A percentile compares a stretch with the other conserved stretches of the same genome.
Evolutionary conservation across 2,113 vertebrate genomes (phyloP).

Genomic region (Anhinga rufa): DNA sequence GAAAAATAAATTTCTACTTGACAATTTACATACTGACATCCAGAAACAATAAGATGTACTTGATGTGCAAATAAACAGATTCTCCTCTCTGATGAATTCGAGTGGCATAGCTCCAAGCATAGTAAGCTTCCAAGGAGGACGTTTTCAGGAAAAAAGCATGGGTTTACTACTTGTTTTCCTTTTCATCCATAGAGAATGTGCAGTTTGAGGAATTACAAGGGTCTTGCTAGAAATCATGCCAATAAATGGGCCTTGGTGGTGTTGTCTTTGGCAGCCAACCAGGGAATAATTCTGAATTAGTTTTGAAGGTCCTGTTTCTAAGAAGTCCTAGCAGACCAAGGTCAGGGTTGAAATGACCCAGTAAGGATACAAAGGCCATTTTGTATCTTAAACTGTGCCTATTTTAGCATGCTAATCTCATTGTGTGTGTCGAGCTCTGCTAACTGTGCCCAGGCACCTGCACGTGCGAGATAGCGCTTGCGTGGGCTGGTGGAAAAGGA

Average conservation of each 20-base stretch:
- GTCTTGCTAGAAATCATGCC: background rate
- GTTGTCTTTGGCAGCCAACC: slow-evolving; percentile 9
- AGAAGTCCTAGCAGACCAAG: background rate
- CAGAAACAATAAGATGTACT: slow-evolving; percentile 32
- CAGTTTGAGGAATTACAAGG: background rate
- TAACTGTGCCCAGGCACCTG: background rate
- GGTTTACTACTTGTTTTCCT: background rate
- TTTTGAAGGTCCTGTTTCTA: background rate
- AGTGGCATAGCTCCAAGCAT: background rate
- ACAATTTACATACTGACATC: slow-evolving; percentile 13
- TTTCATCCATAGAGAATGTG: background rate
- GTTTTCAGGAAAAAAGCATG: background rate
- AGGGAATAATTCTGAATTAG: background rate
- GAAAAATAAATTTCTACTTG: slow-evolving; percentile 22
- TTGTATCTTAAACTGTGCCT: background rate
- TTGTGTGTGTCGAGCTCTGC: background rate
- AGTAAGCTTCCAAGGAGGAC: background rate
- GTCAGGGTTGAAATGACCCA: background rate
- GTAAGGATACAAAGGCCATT: background rate
- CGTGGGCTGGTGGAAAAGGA: background rate
- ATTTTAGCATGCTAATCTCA: background rate
- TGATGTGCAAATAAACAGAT: slow-evolving; percentile 45
- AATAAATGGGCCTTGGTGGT: background rate
- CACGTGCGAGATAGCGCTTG: background rate
- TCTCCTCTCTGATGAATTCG: background rate